Conservation (phyloP, 2,888 invertebrate species). For the Drosophila cognata region DNA sequence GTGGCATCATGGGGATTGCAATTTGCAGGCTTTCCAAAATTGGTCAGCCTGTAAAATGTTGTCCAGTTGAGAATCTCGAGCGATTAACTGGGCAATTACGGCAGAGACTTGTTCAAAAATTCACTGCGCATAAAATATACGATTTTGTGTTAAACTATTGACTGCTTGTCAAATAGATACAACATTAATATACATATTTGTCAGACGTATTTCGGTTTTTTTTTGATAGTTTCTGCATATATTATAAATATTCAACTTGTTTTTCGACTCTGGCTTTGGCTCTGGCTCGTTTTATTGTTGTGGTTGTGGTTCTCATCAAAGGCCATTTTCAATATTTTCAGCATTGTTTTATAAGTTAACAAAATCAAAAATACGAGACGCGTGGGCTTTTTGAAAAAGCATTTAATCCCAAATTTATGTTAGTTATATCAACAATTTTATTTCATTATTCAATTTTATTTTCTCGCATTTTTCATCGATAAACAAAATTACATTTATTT, state of each 20-base stretch:
- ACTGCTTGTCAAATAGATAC: constrained; percentile 41
- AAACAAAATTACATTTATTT: constrained; percentile 24
- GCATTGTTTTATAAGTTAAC: constrained; percentile 12
- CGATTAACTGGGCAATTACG: constrained; percentile 17
- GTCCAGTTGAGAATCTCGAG: constrained; percentile 17
- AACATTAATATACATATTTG: constrained; percentile 50
- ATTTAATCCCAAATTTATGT: constrained; percentile 25
- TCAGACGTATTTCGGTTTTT: constrained; percentile 57
- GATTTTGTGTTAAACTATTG: constrained; percentile 29
- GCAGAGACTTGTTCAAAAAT: neutral
- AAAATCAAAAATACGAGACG: constrained; percentile 21
- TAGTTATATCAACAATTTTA: constrained; percentile 9
- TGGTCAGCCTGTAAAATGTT: constrained; percentile 51
- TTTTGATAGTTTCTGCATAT: constrained; percentile 65
- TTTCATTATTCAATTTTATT: constrained; percentile 32
- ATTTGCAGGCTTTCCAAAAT: constrained; percentile 72
- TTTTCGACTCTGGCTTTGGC: constrained; percentile 47
- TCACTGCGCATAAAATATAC: constrained; percentile 26
- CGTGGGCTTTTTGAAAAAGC: constrained; percentile 36
- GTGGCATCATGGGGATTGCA: constrained; percentile 39
- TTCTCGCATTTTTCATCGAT: constrained; percentile 23
- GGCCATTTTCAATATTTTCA: constrained; percentile 62
- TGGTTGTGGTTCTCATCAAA: constrained; percentile 69
- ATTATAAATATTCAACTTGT: constrained; percentile 71
- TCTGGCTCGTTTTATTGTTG: constrained; percentile 41